Evolutionary conservation across 2,888 invertebrate genomes (phyloP), one percentile per base, ranked within the genome.

Genomic region (Taenaris catops): DNA sequence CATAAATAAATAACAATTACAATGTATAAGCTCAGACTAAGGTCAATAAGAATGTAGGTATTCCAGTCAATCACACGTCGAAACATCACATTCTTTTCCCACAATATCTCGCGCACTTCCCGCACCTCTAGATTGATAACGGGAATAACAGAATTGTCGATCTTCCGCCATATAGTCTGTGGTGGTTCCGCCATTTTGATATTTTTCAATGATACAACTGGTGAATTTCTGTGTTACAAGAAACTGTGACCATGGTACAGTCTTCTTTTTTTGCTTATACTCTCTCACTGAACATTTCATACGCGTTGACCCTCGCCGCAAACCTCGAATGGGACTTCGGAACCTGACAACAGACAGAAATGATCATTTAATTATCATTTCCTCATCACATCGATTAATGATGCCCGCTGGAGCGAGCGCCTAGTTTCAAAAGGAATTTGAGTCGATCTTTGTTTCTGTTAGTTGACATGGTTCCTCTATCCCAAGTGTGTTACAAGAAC

Each of bases 101-200:
- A 94, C 43, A 96, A 75, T 54, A 94, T 91, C 64, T 95, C 94
- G 70, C 94, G 93, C 41, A 96, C 90, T 78, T 96, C 95, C 44
- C 91, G 89, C 62, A 94, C 89, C 81, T 96, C 95, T 81, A 96
- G 90, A 76, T 96, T 96, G 56, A 96, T 88, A 51, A 96, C 87
- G 25, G 97, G 96, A 67, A 96, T 92, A 62, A 91, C 90, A 54
- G 93, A 86, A 79, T 89, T 90, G 80, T 88, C 88, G 60, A 88
- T 79, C 53, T 76, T 78, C 65, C 84, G 73, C 89, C 89, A 89
- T 75, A 87, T 71, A 20, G 84, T 52, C 51, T 76, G 75, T 48
- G 87, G 81, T 56, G 71, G 84, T 50, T 88, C 86, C 51, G 87
- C 84, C 81, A 87, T 87, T 47, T 74, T 83, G 55, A 44, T 44